Percentiles rank a stretch among this genome's conserved stretches.
Evolutionary conservation across 2,797 vertebrate species (phyloP).

Genomic region (Lacerta bilineata): DNA sequence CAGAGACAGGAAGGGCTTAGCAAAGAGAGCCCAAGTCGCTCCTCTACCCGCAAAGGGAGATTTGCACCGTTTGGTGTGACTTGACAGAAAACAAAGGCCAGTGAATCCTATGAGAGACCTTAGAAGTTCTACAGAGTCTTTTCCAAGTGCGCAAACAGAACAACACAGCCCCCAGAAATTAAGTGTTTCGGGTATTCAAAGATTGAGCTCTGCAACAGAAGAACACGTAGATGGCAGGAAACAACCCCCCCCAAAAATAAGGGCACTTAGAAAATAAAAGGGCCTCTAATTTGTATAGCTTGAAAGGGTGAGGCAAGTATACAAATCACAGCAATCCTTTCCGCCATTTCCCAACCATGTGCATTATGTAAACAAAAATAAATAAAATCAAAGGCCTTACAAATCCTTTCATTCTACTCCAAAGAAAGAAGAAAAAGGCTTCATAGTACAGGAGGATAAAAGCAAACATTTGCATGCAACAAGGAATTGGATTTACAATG

Average conservation of each 20-base stretch:
- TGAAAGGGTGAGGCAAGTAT: neutral
- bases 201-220: conserved; percentile 1
- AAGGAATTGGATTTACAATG: conserved; percentile 13
- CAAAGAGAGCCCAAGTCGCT: too few species aligned
- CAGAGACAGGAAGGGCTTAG: too few species aligned
- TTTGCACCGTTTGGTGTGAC: too few species aligned
- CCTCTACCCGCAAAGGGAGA: too few species aligned
- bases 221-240: conserved; percentile 2
- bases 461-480: conserved; percentile 4
- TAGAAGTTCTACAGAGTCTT: neutral
- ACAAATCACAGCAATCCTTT: neutral
- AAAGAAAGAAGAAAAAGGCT: neutral
- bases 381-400: conserved; percentile 8
- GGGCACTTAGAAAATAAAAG: neutral
- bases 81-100: neutral
- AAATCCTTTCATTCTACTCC: conserved; percentile 5
- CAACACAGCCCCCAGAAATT: neutral
- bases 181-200: neutral
- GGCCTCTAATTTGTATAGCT: neutral
- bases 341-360: neutral
- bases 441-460: neutral
- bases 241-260: neutral
- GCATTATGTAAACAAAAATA: conserved; percentile 1
- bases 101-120: neutral
- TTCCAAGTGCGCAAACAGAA: conserved; percentile 16